Conservation (phyloP, 2,113 vertebrate genomes). For the Porphyrio hochstetteri region DNA sequence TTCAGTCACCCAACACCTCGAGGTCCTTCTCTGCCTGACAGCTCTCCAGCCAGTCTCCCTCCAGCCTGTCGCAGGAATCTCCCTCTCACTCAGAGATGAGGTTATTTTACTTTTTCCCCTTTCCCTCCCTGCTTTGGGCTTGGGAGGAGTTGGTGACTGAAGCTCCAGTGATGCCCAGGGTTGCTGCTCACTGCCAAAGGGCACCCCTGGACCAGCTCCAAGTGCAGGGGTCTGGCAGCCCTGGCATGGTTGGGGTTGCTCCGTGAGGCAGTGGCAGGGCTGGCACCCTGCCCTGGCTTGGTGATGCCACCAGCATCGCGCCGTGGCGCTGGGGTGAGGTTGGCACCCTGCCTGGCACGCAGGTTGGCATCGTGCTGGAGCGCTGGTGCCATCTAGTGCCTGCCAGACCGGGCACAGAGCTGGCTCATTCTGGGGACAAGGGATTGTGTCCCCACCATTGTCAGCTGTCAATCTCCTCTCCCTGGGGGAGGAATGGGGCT, state of each 20-base stretch:
- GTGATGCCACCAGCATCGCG: fast-evolving
- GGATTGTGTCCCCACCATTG: fast-evolving
- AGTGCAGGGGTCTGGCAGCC: fast-evolving
- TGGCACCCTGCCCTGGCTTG: fast-evolving
- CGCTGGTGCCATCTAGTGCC: conserved; percentile 33
- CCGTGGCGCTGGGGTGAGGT: neutral
- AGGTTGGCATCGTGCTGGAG: neutral
- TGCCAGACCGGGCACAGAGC: neutral
- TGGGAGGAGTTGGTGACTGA: neutral
- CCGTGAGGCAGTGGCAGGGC: too few relatives aligned
- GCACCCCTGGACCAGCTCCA: neutral
- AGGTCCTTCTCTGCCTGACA: too few relatives aligned
- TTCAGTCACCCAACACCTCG: too few relatives aligned
- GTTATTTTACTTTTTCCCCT: neutral
- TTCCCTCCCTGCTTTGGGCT: fast-evolving
- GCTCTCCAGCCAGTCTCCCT: too few relatives aligned
- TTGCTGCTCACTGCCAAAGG: fast-evolving
- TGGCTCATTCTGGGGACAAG: fast-evolving
- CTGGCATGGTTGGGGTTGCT: neutral
- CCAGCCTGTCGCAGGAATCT: neutral
- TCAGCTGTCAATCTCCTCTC: neutral
- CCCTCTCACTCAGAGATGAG: fast-evolving
- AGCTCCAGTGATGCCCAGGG: neutral
- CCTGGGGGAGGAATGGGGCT: fast-evolving
- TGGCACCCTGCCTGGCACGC: neutral